Conservation (phyloP, 1,140 invertebrate genomes). For the Platorchestia sp. region DNA sequence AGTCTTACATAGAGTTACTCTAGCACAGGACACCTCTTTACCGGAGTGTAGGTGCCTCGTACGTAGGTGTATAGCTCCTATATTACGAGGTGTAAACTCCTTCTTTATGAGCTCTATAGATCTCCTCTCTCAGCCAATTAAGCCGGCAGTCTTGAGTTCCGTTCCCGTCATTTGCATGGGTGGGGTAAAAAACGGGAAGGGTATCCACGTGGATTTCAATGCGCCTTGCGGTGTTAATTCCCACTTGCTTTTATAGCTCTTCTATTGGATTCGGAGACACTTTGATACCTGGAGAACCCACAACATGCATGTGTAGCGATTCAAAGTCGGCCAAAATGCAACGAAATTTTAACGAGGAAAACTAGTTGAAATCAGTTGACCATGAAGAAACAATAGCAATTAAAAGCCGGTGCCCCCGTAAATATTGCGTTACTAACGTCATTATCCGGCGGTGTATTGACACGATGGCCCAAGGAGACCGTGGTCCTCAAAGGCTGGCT, state of each 20-base stretch:
- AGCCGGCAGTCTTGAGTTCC: conserved; percentile 6
- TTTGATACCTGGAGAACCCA: not conserved
- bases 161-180: not conserved
- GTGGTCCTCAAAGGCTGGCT: not conserved
- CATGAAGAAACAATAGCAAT: not conserved
- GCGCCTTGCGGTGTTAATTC: not conserved
- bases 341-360: not conserved
- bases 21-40: not conserved
- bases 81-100: conserved; percentile 37
- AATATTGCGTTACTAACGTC: conserved; percentile 18
- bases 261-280: not conserved
- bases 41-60: not conserved
- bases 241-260: not conserved
- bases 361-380: not conserved
- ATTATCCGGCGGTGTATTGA: conserved; percentile 20
- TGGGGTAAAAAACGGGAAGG: not conserved
- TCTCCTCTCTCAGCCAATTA: conserved; percentile 30
- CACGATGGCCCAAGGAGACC: not conserved
- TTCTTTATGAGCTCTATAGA: conserved; percentile 24
- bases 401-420: not conserved
- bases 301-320: not conserved
- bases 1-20: not conserved
- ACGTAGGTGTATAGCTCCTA: not conserved
- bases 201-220: not conserved
- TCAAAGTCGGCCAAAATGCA: not conserved